Evolutionary conservation across 2,797 vertebrate genomes (phyloP), one percentile per base, ranked within the genome.

Genomic region (Euphonia xanthogaster): DNA sequence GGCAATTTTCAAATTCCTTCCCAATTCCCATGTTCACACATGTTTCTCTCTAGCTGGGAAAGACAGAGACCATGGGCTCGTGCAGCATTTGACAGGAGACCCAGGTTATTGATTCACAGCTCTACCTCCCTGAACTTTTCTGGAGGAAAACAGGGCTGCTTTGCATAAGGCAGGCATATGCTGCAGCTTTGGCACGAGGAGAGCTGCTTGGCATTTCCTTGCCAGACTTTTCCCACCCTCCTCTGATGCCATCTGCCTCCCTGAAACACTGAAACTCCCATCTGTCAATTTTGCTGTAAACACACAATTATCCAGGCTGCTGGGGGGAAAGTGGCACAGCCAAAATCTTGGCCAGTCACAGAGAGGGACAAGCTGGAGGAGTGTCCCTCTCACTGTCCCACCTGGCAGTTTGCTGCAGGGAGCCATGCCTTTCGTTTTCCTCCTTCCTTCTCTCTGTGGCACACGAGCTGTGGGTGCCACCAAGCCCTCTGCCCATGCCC

Each of bases 91-190:
- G 89, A 86, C 95, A 88, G 93, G 89, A 91, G 89, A 86, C 85
- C 87, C 23, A 48, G 93, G 77, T 93, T 96, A 94, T 88, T 93
- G 89, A 96, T 94, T 93, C 95, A 94, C 85, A 95, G 83, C 80
- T 96, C 95, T 58, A 70, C 91, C 78, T 93, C 63, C 87, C 76
- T 91, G 93, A 93, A 96, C 88, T 95, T 96, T 95, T 86, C 92
- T 79, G 92, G 79, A 86, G 92, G 88, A 88, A 88, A 94, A 72
- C 7, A 62, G 85, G 70, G 63, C 81, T 92, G 85, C 84, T 96
- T 95, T 96, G 94, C 96, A 96, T 96, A 97, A 97, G 97, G 96
- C 95, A 95, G 95, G 94, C 96, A 97, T 96, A 97, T 97, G 97
- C 86, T 96, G 86, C 53, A 68, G 91, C 94, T 96, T 96, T 97